Conservation (phyloP, 2,888 invertebrate genomes). For the Eurytoma californica region DNA sequence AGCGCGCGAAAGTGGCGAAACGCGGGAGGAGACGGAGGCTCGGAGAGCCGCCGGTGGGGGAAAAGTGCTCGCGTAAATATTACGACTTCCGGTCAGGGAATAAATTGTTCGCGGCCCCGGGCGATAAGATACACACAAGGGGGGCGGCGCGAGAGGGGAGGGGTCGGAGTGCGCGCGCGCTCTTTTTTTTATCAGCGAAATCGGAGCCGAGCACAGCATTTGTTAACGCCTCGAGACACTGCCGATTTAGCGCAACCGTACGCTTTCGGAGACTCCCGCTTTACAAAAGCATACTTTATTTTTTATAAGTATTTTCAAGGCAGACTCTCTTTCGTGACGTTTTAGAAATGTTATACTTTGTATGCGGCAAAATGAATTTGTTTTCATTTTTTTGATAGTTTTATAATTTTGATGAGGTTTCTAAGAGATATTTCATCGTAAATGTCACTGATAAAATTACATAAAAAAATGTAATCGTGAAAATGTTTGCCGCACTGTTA, state of each 20-base stretch:
- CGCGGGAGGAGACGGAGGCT: conserved; percentile 20
- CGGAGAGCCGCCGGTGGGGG: neutral
- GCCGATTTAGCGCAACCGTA: conserved; percentile 33
- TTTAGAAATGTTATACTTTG: too few relatives aligned
- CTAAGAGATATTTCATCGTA: too few relatives aligned
- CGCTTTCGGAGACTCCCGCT: neutral
- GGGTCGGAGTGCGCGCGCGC: neutral
- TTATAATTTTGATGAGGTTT: too few relatives aligned
- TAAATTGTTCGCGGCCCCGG: conserved; percentile 42
- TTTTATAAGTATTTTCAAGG: neutral
- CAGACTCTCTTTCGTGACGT: too few relatives aligned
- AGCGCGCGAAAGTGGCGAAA: neutral
- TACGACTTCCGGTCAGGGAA: conserved; percentile 52
- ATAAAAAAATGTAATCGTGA: too few relatives aligned
- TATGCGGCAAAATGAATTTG: too few relatives aligned
- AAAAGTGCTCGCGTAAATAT: conserved; percentile 49
- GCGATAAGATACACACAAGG: conserved; percentile 40
- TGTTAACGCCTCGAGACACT: conserved; percentile 36
- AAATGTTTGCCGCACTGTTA: too few relatives aligned
- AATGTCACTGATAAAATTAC: too few relatives aligned
- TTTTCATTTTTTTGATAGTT: too few relatives aligned
- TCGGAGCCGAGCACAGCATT: conserved; percentile 37
- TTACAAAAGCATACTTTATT: neutral
- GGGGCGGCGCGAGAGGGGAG: too few relatives aligned
- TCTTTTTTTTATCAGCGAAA: conserved; percentile 52